Evolutionary conservation across 2,797 vertebrate genomes (phyloP), one percentile per base, ranked within the genome.

Genomic region (Gambelia wislizenii): DNA sequence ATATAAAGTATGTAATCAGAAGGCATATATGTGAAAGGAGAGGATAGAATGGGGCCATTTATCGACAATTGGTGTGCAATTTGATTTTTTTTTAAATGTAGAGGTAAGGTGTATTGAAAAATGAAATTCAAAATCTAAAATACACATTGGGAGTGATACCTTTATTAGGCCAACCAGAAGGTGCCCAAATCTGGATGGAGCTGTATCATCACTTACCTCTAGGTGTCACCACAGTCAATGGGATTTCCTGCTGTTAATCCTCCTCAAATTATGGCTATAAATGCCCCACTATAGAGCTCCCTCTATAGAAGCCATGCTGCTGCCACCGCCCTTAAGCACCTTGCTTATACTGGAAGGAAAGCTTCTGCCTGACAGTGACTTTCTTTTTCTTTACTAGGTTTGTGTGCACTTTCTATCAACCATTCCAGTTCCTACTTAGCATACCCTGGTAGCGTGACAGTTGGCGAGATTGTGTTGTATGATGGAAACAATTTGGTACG

Each of bases 381-480:
- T 93, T 87, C 91, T 88, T 89, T 92, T 91, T 85, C 8, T 72
- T 77, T 91, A 33, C 87, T 93, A 99, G 98, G 98, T 96, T 98
- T 99, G n/a, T 99, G 98, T 0, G 98, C 98, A 78, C 98, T 99
- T 80, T 99, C 98, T 1, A 97, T 98, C 94, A 99, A 98, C 96
- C 98, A 99, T 97, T 98, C 97, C 95, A 99, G 98, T 95, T 99
- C 98, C 39, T 99, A 98, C 96, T 95, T 99, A 97, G 98, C 98
- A 20, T 99, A 99, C 89, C 98, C 98, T 1, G 98, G 98, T 94
- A 99, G 98, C 6, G 95, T 96, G 89, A 98, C 97, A 76, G 97
- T 98, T 3, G 98, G 98, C 49, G 98, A 99, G 96, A 98, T 99
- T 90, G 97, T 97, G 0, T 97, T 99, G 91, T 99, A 98, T 9